Evolutionary conservation across 1,140 invertebrate genomes (phyloP).

Genomic region (Neodiprion pinetum): DNA sequence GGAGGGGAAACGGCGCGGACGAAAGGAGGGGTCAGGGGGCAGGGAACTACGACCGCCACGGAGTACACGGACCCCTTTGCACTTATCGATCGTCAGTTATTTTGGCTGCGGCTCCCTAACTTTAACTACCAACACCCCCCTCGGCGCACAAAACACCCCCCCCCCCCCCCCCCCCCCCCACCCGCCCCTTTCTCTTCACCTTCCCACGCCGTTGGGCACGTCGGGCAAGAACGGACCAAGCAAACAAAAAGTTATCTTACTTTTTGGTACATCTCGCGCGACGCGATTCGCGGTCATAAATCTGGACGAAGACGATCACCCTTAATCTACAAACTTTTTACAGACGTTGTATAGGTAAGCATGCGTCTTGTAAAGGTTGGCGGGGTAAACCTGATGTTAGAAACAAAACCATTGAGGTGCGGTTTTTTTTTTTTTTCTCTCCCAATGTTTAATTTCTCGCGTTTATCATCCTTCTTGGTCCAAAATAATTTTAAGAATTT

Average conservation of each 20-base stretch:
- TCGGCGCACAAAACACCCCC: not conserved
- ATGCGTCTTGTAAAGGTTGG: too few relatives aligned
- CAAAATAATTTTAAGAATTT: too few relatives aligned
- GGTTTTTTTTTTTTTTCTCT: too few relatives aligned
- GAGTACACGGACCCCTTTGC: constrained; percentile 22
- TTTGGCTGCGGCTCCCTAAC: not conserved
- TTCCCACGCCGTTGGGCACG: not conserved
- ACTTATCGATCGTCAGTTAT: constrained; percentile 24
- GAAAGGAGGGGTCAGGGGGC: not conserved
- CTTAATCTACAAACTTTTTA: too few relatives aligned
- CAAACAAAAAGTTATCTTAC: constrained; percentile 13
- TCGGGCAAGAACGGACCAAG: not conserved
- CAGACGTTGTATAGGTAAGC: too few relatives aligned
- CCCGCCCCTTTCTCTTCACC: not conserved
- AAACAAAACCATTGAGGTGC: too few relatives aligned
- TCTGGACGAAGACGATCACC: too few relatives aligned
- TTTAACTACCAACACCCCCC: not conserved
- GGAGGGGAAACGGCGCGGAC: not conserved
- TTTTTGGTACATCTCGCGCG: not conserved
- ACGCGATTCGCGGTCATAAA: constrained; percentile 14
- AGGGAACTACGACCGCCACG: constrained; percentile 40
- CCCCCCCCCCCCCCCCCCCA: not conserved
- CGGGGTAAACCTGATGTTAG: too few relatives aligned
- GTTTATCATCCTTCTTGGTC: too few relatives aligned
- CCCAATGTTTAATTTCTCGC: too few relatives aligned